phyloP scores from a whole-genome alignment of 2,888 invertebrate species.

The Tetramorium bicarinatum region DNA sequence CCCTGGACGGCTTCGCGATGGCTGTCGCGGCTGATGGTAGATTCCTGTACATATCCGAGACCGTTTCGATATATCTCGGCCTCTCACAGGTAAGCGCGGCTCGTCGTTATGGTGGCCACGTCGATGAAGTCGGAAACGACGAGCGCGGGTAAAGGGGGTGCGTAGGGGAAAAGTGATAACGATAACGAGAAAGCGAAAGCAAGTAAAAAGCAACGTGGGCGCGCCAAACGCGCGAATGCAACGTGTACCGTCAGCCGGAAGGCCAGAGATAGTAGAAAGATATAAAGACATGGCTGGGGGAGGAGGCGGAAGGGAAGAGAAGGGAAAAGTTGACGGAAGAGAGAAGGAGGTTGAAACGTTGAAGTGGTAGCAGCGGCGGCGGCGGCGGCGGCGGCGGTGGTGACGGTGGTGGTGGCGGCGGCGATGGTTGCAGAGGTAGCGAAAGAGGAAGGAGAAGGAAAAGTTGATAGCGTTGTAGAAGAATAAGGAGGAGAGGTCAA shows the following conservation, averaged over 20 bases:
- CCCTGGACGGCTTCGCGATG: conserved; percentile 98
- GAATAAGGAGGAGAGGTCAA: conserved; percentile 72
- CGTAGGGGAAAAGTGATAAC: conserved; percentile 69
- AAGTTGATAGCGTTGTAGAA: conserved; percentile 67
- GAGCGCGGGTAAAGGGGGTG: conserved; percentile 48
- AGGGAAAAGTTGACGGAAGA: conserved; percentile 70
- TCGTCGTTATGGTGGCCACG: conserved; percentile 46
- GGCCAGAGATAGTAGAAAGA: conserved; percentile 68
- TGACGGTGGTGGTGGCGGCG: conserved; percentile 62
- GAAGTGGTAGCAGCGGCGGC: conserved; percentile 51
- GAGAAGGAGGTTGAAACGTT: conserved; percentile 64
- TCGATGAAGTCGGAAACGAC: conserved; percentile 36
- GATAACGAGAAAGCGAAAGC: conserved; percentile 59
- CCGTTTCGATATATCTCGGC: conserved; percentile 99
- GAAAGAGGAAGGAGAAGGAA: conserved; percentile 65
- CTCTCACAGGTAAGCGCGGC: conserved; percentile 95
- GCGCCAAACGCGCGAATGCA: conserved; percentile 46
- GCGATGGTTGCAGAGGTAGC: conserved; percentile 19
- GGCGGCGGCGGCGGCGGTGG: conserved; percentile 8
- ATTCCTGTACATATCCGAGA: conserved; percentile 99
- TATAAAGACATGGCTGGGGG: conserved; percentile 46
- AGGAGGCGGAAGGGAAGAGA: conserved; percentile 54
- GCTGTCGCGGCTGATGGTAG: conserved; percentile 98
- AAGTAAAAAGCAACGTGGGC: conserved; percentile 45
- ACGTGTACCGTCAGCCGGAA: conserved; percentile 72